Base-by-base conservation (phyloP, 2,113 vertebrate species). In the Poeciliopsis occidentalis region DNA sequence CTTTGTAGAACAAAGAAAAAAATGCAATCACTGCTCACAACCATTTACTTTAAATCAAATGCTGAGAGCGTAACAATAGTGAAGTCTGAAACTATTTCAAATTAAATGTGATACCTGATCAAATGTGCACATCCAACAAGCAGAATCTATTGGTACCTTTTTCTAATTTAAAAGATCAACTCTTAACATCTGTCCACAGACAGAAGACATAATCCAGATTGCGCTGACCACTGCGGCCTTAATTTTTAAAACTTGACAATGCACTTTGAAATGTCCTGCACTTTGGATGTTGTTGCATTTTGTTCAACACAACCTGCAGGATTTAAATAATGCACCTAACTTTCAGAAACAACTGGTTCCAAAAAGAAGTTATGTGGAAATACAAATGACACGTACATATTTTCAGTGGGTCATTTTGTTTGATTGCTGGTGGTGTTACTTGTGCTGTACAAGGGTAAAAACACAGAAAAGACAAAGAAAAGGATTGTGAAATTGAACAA, bases 201-300 rank as follows among this genome's bases (percentile, higher is more conserved):
- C 24, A 15, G 39, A 65, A 34, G 44, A 12, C 11, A 57, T 37
- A 68, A 4, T 80, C 15, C n/a, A 22, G 1, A 51, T 22, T 32
- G 22, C 4, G 34, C 8, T 24, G 8, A 63, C 64, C n/a, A 27
- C 60, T 78, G 60, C 32, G 17, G 24, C 10, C 54, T 83, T 69
- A 3, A 26, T 17, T 65, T 62, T 69, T 34, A 60, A 57, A 54
- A 63, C 26, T 26, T 10, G 11, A 12, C 57, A 57, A 60, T 60
- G 27, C 5, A 22, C 19, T 5, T 62, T 39, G 51, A 73, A 75
- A 27, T 11, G n/a, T 57, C 8, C 22, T n/a, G 17, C 3, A 11
- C 8, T 34, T 61, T 26, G 31, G 1, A 71, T 39, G 32, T 2
- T 27, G 47, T 27, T 30, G 32, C 24, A 22, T 22, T 54, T 54